Conservation (phyloP, 92 coral and sea anemone genomes). For the Parazoanthus swiftii region DNA sequence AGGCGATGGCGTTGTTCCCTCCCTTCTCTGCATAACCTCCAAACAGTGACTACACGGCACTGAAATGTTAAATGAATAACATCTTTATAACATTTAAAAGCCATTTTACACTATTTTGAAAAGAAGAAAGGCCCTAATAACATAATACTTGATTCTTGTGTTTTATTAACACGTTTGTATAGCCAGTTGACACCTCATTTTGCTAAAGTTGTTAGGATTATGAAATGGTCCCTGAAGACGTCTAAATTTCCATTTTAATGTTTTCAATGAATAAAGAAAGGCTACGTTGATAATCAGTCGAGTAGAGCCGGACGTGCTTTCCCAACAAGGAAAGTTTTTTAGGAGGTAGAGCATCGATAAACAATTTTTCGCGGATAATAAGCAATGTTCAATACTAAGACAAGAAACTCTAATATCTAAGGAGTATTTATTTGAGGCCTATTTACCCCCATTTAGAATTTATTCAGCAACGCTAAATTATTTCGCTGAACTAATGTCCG, state of each 20-base stretch:
- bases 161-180: conserved; percentile 74
- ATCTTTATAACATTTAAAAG: conserved; percentile 20
- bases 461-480: conserved; percentile 26
- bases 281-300: conserved; percentile 15
- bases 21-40: conserved; percentile 5
- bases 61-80: background rate
- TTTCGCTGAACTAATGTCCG: conserved; percentile 15
- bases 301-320: background rate
- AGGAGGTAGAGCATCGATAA: background rate
- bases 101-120: conserved; percentile 56
- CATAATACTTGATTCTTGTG: conserved; percentile 61
- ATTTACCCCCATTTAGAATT: conserved; percentile 18
- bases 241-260: conserved; percentile 25
- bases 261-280: conserved; percentile 10
- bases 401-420: conserved; percentile 12
- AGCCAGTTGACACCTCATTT: conserved; percentile 38
- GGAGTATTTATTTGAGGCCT: conserved; percentile 30
- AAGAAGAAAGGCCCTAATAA: conserved; percentile 62
- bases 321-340: conserved; percentile 23
- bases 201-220: conserved; percentile 13
- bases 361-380: conserved; percentile 20
- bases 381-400: background rate
- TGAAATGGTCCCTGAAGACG: conserved; percentile 24
- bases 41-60: background rate
- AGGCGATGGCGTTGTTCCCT: background rate